Conservation (phyloP, 2,113 vertebrate genomes). For the Ammospiza caudacuta region DNA sequence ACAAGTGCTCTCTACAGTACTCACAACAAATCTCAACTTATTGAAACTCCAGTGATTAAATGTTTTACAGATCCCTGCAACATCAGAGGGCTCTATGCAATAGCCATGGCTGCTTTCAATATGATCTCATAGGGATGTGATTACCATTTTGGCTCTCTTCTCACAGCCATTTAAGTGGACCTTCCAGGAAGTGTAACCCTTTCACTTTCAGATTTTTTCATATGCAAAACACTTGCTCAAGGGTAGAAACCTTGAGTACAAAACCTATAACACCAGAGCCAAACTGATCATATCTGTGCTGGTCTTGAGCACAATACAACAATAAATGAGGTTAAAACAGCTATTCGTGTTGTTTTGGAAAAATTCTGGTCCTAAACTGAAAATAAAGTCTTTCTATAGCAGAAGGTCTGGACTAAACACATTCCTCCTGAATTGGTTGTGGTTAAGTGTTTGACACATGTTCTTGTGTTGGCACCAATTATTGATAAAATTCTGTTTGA, state of each 20-base stretch:
- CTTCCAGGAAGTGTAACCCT: constrained; percentile 54
- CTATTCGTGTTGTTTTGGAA: neutral
- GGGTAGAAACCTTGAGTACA: neutral
- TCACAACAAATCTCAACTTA: constrained; percentile 64
- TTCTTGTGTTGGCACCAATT: constrained; percentile 4
- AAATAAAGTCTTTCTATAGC: neutral
- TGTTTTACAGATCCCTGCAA: constrained; percentile 60
- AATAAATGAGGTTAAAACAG: neutral
- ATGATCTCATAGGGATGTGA: constrained; percentile 59
- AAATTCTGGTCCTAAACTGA: neutral
- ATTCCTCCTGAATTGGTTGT: neutral
- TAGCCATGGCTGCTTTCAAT: constrained; percentile 57
- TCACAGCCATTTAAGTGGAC: constrained; percentile 26
- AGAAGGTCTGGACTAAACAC: neutral
- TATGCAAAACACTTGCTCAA: neutral
- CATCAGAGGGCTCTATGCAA: constrained; percentile 57
- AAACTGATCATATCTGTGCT: neutral
- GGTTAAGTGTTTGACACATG: neutral
- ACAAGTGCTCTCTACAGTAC: constrained; percentile 26
- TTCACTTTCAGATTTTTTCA: constrained; percentile 26
- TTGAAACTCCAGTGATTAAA: constrained; percentile 55
- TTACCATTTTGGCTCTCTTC: constrained; percentile 54
- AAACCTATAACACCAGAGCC: neutral
- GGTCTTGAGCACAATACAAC: neutral
- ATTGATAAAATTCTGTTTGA: neutral